Evolutionary conservation across 2,113 vertebrate genomes (phyloP), one percentile per base, ranked within the genome.

Genomic region (Microtus richardsoni): DNA sequence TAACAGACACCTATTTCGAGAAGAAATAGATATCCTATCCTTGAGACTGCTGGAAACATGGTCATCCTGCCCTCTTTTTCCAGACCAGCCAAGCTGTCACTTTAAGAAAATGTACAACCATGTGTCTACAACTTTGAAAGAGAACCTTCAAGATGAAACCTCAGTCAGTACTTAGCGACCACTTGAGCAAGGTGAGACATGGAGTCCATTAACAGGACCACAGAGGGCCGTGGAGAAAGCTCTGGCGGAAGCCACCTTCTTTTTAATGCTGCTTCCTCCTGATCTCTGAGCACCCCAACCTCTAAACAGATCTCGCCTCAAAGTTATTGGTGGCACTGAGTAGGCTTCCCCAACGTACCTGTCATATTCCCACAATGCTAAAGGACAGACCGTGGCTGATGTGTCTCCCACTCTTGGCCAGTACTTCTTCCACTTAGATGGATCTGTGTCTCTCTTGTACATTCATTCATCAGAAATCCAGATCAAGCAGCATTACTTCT

Each of bases 401-500:
- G 5, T 19, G 3, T 41, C 74, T 85, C 28, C 39, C 9, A 28
- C 33, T 16, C 24, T 92, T 13, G 30, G 19, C 19, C 58, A 2
- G 4, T 5, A 4, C 2, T 13, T 52, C 84, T 95, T 90, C 36
- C 30, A 64, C 12, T 14, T 28, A 9, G 26, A 62, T 26, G 22
- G n/a, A 47, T 30, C 79, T 88, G 21, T 17, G 2, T n/a, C 22
- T 79, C 39, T 62, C 30, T 74, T 74, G 17, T 39, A 64, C 71
- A 71, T 90, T 52, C 71, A 71, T 90, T 52, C 74, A 6, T 80
- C 82, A 88, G 89, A 91, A 96, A 91, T 47, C 36, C 10, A 0
- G 3, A 17, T 41, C n/a, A 88, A 93, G 12, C 60, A 91, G 74
- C 66, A 47, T 68, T 49, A 71, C n/a, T 66, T 93, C 58, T 16